Evolutionary conservation across 2,113 vertebrate species (phyloP).

Genomic region (Ammodytes marinus): DNA sequence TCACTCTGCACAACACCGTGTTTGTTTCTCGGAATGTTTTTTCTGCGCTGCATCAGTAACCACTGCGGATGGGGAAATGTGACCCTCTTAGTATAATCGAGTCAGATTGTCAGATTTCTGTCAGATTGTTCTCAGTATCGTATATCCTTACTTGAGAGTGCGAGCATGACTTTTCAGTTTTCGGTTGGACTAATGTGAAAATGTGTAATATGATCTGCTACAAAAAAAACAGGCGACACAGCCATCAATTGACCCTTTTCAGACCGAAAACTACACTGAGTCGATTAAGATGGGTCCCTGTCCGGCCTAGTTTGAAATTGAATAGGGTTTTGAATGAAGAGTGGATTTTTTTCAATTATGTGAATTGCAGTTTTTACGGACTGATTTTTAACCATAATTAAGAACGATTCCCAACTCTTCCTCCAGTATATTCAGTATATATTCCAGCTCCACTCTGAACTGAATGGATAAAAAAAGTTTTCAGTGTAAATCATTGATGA

Average conservation of each 20-base stretch:
- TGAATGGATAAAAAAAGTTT: neutral
- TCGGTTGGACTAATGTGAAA: too few relatives aligned
- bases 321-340: neutral
- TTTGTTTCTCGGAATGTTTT: neutral
- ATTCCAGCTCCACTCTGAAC: neutral
- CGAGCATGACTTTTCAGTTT: neutral
- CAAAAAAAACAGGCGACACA: neutral
- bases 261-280: neutral
- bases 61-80: neutral
- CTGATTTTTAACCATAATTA: neutral
- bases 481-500: slow-evolving; percentile 40
- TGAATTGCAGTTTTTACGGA: neutral
- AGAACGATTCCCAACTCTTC: neutral
- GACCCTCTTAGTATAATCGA: slow-evolving; percentile 4
- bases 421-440: neutral
- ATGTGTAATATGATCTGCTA: neutral
- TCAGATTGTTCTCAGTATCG: neutral
- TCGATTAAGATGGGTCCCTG: neutral
- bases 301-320: neutral
- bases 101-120: too few relatives aligned
- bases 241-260: neutral
- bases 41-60: neutral
- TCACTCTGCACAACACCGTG: neutral
- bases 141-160: neutral
- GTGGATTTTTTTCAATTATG: neutral